These are phyloP conservation scores for Hartigia nigra DNA, from an alignment of 2,888 invertebrate species.

Conservation along the genomic window DNA sequence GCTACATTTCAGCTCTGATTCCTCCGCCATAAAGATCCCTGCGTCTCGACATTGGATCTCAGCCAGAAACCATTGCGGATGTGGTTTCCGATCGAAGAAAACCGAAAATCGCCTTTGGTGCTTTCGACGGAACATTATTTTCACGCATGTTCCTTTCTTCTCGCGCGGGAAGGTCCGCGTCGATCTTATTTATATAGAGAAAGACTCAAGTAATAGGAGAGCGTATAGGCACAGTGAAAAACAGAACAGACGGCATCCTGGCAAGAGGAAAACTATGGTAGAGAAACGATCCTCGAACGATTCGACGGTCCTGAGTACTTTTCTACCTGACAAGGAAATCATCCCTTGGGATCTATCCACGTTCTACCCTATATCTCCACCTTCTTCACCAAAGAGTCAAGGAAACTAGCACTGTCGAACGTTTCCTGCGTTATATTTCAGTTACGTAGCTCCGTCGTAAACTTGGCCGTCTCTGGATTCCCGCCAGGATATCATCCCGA, in stretches of 20 bases:
- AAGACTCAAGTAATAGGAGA: background rate
- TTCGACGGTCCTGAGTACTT: background rate
- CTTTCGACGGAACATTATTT: background rate
- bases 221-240: background rate
- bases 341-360: background rate
- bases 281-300: background rate
- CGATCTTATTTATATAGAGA: background rate
- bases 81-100: background rate
- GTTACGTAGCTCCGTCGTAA: background rate
- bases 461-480: background rate
- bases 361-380: background rate
- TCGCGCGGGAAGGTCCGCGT: background rate
- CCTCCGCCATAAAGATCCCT: constrained; percentile 22
- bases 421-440: background rate
- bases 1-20: constrained; percentile 25
- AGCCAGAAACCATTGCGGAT: constrained; percentile 25
- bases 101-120: background rate
- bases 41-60: constrained; percentile 31
- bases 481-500: background rate
- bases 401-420: background rate
- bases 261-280: background rate
- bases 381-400: background rate
- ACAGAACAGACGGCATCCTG: background rate
- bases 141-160: background rate
- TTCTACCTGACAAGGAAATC: constrained; percentile 9